Percentiles rank a stretch among this genome's conserved stretches.
Evolutionary conservation across 2,797 vertebrate genomes (phyloP).

Genomic region (Pygocentrus nattereri): DNA sequence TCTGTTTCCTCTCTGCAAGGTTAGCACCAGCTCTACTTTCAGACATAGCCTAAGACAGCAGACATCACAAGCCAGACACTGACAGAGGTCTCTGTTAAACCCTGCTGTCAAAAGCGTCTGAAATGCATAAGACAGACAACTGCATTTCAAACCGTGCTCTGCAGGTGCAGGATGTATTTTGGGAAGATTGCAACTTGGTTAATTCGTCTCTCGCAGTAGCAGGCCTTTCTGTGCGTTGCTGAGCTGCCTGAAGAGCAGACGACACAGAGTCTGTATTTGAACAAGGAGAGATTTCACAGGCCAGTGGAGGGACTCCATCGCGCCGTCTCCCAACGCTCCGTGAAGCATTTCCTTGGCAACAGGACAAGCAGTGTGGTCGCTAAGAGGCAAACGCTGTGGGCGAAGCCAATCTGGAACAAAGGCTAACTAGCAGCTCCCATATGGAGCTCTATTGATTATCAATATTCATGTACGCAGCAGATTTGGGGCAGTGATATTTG

Average conservation of each 20-base stretch:
- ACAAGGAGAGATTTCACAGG: slow-evolving; percentile 49
- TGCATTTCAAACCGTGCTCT: slow-evolving; percentile 25
- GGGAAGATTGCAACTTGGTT: slow-evolving; percentile 43
- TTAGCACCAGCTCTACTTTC: not conserved
- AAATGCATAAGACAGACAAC: slow-evolving; percentile 39
- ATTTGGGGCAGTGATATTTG: slow-evolving; percentile 68
- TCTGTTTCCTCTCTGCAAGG: not conserved
- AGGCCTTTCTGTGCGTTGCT: slow-evolving; percentile 5
- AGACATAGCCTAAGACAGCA: slow-evolving; percentile 6
- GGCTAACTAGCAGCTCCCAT: slow-evolving; percentile 43
- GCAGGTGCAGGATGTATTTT: slow-evolving; percentile 46
- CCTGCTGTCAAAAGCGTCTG: slow-evolving; percentile 22
- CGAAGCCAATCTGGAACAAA: slow-evolving; percentile 58
- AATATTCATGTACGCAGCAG: slow-evolving; percentile 56
- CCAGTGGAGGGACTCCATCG: slow-evolving; percentile 51
- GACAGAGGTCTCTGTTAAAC: slow-evolving; percentile 40
- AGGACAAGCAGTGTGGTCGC: slow-evolving; percentile 53
- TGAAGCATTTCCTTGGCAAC: slow-evolving; percentile 56
- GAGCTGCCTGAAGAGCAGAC: slow-evolving; percentile 38
- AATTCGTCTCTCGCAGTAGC: slow-evolving; percentile 40
- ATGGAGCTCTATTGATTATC: slow-evolving; percentile 51
- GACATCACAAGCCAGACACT: slow-evolving; percentile 24
- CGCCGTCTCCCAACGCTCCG: slow-evolving; percentile 46
- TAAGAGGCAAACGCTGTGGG: slow-evolving; percentile 42
- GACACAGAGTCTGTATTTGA: slow-evolving; percentile 43